phyloP scores from a whole-genome alignment of 1,140 invertebrate species.

The Drosophila punjabiensis region DNA sequence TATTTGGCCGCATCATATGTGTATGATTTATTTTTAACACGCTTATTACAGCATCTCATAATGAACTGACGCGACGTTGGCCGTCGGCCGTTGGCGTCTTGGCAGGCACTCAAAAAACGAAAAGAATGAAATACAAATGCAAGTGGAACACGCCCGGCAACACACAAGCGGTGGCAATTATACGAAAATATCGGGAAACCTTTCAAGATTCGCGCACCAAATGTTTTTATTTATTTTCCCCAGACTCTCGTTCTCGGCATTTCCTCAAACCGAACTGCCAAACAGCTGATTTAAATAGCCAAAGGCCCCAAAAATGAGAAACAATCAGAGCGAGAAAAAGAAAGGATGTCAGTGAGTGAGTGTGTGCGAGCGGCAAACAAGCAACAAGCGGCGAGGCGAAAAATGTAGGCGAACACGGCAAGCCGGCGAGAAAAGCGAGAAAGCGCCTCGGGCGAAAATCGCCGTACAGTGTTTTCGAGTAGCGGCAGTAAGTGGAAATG shows the following conservation, averaged over 20 bases:
- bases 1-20: conserved; percentile 21
- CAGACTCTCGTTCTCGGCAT: conserved; percentile 44
- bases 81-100: conserved; percentile 26
- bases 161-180: conserved; percentile 31
- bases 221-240: conserved; percentile 51
- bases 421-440: conserved; percentile 54
- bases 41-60: conserved; percentile 66
- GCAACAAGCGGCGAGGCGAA: conserved; percentile 70
- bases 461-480: conserved; percentile 39
- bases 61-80: conserved; percentile 16
- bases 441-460: conserved; percentile 29
- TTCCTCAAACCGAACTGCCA: conserved; percentile 24
- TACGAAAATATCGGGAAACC: conserved; percentile 48
- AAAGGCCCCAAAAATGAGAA: conserved; percentile 26
- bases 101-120: conserved; percentile 32
- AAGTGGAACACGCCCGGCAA: conserved; percentile 9
- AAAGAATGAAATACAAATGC: conserved; percentile 10
- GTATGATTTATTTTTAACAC: conserved; percentile 68
- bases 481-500: background rate
- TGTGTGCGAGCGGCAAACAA: conserved; percentile 35
- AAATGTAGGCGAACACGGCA: conserved; percentile 29
- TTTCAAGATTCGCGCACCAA: conserved; percentile 33
- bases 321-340: conserved; percentile 25
- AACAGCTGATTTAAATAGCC: conserved; percentile 67
- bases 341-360: conserved; percentile 15